Percentiles rank a stretch among this genome's conserved stretches.
Conservation (phyloP, 2,888 invertebrate species). For the Calameuta pallipes region DNA sequence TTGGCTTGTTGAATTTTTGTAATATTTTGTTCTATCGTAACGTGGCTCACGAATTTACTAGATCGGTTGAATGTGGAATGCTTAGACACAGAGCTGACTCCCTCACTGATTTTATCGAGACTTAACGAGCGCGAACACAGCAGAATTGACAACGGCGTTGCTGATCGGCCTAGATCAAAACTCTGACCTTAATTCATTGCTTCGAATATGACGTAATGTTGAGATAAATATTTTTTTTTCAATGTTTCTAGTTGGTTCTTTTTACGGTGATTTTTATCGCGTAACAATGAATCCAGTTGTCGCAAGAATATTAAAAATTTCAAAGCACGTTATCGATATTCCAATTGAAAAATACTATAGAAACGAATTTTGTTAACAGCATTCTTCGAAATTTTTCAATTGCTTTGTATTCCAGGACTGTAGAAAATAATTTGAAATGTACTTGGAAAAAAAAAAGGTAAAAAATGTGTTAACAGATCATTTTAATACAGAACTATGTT, state of each 20-base stretch:
- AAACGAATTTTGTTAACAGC: not conserved
- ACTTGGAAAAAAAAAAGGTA: not conserved
- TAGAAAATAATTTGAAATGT: not conserved
- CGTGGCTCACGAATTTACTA: not conserved
- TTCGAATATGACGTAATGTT: constrained; percentile 27
- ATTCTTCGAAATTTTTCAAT: not conserved
- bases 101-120: constrained; percentile 30
- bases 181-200: constrained; percentile 35
- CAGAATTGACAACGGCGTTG: constrained; percentile 19
- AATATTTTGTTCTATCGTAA: not conserved
- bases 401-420: not conserved
- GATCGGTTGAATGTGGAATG: not conserved
- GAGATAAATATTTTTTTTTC: not conserved
- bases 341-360: not conserved
- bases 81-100: not conserved
- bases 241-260: constrained; percentile 23
- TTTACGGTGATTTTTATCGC: not conserved
- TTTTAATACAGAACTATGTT: not conserved
- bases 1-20: constrained; percentile 31
- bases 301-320: not conserved
- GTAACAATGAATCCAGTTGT: not conserved
- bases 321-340: not conserved
- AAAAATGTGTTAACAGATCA: not conserved
- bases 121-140: constrained; percentile 30
- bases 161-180: constrained; percentile 37